Evolutionary conservation across 92 coral and sea anemone genomes (phyloP), one percentile per base, ranked within the genome.

Genomic region (Micromussa lordhowensis): DNA sequence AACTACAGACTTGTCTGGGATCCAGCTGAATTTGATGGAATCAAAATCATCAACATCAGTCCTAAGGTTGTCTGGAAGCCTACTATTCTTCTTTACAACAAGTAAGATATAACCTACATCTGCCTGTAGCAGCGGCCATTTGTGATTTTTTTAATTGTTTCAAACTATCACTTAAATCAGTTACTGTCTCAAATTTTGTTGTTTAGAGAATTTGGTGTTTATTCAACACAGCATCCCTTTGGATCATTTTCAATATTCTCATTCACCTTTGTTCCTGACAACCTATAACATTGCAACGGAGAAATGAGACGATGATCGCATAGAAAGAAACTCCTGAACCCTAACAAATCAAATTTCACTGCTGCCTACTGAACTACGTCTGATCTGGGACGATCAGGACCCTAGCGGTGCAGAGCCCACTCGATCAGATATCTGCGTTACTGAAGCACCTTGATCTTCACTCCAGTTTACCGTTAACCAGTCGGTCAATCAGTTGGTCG

Each of bases 41-140:
- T 94, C 26, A 58, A 88, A 34, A 78, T 85, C 34, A 53, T 91
- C 34, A 91, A 93, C 86, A 54, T 96, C 57, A 88, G 90, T 66
- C 99, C 99, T 1, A 77, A 89, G 13, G 90, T 92, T 55, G 90
- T 94, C 0, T 96, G 96, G 99, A 88, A 88, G 77, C 97, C 99
- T 40, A 96, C 94, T 59, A 93, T 96, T 75, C 96, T 94, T 40
- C 89, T 96, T 21, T 96, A 96, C 71, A 96, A 96, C 91, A 96
- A 95, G 99, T 96, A 84, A 86, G 95, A 34, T 8, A 61, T 16
- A 61, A 24, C 14, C 30, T 64, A 2, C 32, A 66, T 44, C 12
- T 44, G 10, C 51, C 51, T 44, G 51, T 9, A 44, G 0, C 12
- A 5, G 2, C 38, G 38, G 2, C 38, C 30, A 63, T 63, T 12